These are phyloP conservation scores for Callithrix jacchus DNA, from an alignment of 2,113 vertebrate species.

Conservation along the genomic window DNA sequence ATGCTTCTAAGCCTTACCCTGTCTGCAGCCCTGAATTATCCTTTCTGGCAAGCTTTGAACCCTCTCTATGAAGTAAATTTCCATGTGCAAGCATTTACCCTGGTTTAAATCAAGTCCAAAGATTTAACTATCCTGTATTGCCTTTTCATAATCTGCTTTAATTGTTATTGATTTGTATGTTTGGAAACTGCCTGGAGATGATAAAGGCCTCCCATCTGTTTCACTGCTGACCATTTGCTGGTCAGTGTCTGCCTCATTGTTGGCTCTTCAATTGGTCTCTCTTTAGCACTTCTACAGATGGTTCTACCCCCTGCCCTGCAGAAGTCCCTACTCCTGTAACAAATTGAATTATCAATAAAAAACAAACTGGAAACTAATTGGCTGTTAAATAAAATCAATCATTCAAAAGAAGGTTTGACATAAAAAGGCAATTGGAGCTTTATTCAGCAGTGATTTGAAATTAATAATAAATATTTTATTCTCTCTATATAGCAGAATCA, in stretches of 20 bases:
- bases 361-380: constrained; percentile 64
- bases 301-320: constrained; percentile 6
- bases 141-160: constrained; percentile 82
- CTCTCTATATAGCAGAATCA: constrained; percentile 9
- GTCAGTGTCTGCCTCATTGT: background rate
- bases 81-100: constrained; percentile 50
- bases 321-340: background rate
- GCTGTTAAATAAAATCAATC: constrained; percentile 76
- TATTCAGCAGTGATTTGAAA: constrained; percentile 44
- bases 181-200: constrained; percentile 56
- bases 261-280: background rate
- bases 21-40: background rate
- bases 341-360: constrained; percentile 61
- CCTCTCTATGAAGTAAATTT: constrained; percentile 19
- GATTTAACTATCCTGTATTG: constrained; percentile 76
- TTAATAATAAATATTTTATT: background rate
- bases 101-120: constrained; percentile 75
- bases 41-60: constrained; percentile 22
- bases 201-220: constrained; percentile 2
- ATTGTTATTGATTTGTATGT: constrained; percentile 78
- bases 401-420: constrained; percentile 64
- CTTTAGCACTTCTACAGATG: background rate
- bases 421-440: constrained; percentile 51
- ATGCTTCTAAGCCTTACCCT: constrained; percentile 35
- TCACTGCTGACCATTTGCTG: background rate